Conservation (phyloP, 2,113 vertebrate species). For the Antigone vipio region DNA sequence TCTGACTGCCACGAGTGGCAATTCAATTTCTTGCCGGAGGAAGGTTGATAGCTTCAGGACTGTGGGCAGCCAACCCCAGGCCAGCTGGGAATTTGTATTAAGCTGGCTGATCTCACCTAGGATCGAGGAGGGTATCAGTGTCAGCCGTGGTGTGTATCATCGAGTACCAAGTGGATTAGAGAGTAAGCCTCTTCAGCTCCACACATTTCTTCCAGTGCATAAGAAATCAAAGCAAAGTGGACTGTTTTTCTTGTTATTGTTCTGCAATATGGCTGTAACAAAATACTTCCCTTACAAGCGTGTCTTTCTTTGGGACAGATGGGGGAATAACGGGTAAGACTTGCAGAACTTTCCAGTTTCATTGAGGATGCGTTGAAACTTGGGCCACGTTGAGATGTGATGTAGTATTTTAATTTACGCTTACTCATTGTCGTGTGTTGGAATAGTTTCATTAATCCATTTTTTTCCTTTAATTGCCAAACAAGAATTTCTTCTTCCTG, state of each 20-base stretch:
- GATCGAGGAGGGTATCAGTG: neutral
- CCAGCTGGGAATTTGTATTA: neutral
- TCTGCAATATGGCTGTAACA: neutral
- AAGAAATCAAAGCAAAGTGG: neutral
- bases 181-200: neutral
- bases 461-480: neutral
- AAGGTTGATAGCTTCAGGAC: neutral
- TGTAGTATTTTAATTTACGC: neutral
- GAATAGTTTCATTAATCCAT: neutral
- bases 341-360: neutral
- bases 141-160: neutral
- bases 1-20: neutral
- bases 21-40: neutral
- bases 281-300: neutral
- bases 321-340: accelerated
- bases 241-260: neutral
- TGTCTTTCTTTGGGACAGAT: neutral
- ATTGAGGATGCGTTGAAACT: accelerated
- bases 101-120: neutral
- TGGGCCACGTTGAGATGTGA: neutral
- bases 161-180: neutral
- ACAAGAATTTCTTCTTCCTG: neutral
- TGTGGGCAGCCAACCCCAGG: neutral
- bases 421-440: accelerated
- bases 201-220: neutral